Evolutionary conservation across 2,113 vertebrate species (phyloP).

Genomic region (Colistium nudipinnis): DNA sequence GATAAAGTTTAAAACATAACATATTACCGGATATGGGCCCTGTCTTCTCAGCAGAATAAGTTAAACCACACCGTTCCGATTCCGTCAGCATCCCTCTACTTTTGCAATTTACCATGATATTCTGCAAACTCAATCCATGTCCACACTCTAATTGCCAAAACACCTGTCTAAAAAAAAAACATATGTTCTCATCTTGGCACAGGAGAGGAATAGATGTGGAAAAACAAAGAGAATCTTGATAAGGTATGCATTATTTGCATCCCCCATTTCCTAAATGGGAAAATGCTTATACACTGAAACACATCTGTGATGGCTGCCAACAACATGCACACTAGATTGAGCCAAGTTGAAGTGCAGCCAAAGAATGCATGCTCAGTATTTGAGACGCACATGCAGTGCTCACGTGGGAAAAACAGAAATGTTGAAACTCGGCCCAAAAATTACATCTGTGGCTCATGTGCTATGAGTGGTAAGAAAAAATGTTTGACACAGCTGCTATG

Average conservation of each 20-base stretch:
- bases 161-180: too few species aligned
- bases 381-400: slow-evolving; percentile 61
- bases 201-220: slow-evolving; percentile 16
- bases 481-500: slow-evolving; percentile 28
- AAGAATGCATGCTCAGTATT: slow-evolving; percentile 69
- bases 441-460: slow-evolving; percentile 38
- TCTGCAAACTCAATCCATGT: slow-evolving; percentile 43
- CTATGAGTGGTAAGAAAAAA: slow-evolving; percentile 29
- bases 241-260: slow-evolving; percentile 25
- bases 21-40: slow-evolving; percentile 5
- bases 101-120: slow-evolving; percentile 61
- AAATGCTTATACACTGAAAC: slow-evolving; percentile 34
- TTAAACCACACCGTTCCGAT: neutral
- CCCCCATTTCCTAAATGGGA: slow-evolving; percentile 25
- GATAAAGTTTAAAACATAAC: slow-evolving; percentile 18
- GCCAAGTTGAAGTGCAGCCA: slow-evolving; percentile 73
- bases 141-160: slow-evolving; percentile 72
- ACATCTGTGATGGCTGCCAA: slow-evolving; percentile 54
- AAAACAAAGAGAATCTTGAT: slow-evolving; percentile 18
- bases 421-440: slow-evolving; percentile 56
- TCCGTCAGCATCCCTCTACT: slow-evolving; percentile 1
- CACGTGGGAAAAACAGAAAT: slow-evolving; percentile 52
- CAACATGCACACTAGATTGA: slow-evolving; percentile 50
- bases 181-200: slow-evolving; percentile 50
- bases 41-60: slow-evolving; percentile 1